Evolutionary conservation across 2,888 invertebrate species (phyloP).

Genomic region (Pherbina coryleti): DNA sequence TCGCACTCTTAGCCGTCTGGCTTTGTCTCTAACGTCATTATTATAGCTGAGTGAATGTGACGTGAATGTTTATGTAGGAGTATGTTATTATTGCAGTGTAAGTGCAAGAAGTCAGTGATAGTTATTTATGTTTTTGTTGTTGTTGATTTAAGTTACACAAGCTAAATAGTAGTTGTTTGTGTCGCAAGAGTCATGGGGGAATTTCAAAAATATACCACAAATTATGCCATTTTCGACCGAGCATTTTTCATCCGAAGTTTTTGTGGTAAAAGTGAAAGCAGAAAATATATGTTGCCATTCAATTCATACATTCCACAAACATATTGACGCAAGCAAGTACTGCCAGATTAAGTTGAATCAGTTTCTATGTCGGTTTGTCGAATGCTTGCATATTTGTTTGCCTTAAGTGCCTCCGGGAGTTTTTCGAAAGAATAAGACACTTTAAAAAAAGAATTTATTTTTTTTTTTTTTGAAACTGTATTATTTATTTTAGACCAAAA

Average conservation of each 20-base stretch:
- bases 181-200: constrained; percentile 30
- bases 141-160: background rate
- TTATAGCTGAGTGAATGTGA: background rate
- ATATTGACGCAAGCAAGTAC: background rate
- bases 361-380: background rate
- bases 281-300: background rate
- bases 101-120: background rate
- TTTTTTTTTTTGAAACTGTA: too few species aligned
- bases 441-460: too few species aligned
- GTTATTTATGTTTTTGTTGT: too few species aligned
- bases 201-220: background rate
- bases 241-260: background rate
- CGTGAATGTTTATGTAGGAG: background rate
- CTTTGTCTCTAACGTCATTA: constrained; percentile 4
- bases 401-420: too few species aligned
- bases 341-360: background rate
- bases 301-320: background rate
- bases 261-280: background rate
- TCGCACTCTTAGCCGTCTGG: background rate
- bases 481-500: too few species aligned
- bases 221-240: background rate
- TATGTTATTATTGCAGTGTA: background rate
- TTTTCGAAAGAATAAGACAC: too few species aligned
- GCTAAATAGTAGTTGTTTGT: background rate
- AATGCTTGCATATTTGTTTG: constrained; percentile 21